phyloP scores from a whole-genome alignment of 1,140 invertebrate species.

The Melanaphis sacchari region DNA sequence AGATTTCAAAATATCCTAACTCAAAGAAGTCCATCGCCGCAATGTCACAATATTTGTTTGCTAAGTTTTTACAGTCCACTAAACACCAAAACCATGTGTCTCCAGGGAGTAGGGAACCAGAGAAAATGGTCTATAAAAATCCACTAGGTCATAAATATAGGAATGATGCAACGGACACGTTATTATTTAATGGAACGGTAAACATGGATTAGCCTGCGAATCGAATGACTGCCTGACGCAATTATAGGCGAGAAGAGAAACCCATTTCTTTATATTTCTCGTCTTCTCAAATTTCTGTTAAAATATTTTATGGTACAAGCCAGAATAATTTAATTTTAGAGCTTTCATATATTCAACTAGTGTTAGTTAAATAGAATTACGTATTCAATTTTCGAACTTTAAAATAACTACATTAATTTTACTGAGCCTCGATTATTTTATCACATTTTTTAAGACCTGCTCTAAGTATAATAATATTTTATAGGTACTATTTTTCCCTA shows the following conservation, averaged over 20 bases:
- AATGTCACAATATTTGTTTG: conserved; percentile 53
- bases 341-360: conserved; percentile 9
- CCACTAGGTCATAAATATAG: neutral
- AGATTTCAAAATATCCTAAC: conserved; percentile 40
- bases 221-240: conserved; percentile 49
- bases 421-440: neutral
- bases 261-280: neutral
- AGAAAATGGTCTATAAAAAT: conserved; percentile 49
- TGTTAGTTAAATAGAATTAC: neutral
- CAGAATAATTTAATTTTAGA: neutral
- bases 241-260: conserved; percentile 31
- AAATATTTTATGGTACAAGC: neutral
- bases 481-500: neutral
- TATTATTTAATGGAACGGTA: conserved; percentile 56
- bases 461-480: neutral
- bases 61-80: conserved; percentile 47
- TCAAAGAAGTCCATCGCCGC: conserved; percentile 48
- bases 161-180: conserved; percentile 48
- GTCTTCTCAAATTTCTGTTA: conserved; percentile 1
- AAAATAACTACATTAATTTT: neutral
- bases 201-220: conserved; percentile 50
- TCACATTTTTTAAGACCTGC: neutral
- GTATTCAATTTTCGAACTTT: neutral
- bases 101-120: neutral
- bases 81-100: conserved; percentile 9